These are phyloP conservation scores for Odiellus spinosus DNA, from an alignment of 2,888 invertebrate species.

Conservation along the genomic window DNA sequence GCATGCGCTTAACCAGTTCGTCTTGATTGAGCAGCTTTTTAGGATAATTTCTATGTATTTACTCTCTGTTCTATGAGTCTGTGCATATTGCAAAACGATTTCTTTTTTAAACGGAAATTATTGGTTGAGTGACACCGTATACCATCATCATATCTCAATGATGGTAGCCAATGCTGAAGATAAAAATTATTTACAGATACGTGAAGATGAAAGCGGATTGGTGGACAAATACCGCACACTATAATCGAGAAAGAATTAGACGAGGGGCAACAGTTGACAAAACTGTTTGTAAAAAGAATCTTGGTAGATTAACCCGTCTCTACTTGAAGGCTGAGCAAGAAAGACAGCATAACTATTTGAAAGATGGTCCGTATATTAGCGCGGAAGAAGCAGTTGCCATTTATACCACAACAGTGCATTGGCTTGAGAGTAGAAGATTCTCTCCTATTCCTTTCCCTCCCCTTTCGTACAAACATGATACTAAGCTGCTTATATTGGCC, in stretches of 20 bases:
- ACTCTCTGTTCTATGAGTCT: too few relatives aligned
- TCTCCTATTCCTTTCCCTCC: constrained; percentile 99
- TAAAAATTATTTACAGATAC: too few relatives aligned
- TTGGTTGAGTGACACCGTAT: too few relatives aligned
- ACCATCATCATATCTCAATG: too few relatives aligned
- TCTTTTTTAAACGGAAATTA: too few relatives aligned
- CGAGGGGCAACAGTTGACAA: constrained; percentile 99
- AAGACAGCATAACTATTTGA: constrained; percentile 95
- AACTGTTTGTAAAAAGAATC: constrained; percentile 98
- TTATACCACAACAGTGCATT: constrained; percentile 98
- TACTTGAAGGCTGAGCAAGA: constrained; percentile 97
- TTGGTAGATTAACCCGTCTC: constrained; percentile 88
- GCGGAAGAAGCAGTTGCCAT: constrained; percentile 99
- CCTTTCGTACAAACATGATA: constrained; percentile 98
- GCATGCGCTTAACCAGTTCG: too few relatives aligned
- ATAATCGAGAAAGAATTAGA: constrained; percentile 94
- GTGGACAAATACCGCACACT: constrained; percentile 99
- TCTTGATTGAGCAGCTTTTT: too few relatives aligned
- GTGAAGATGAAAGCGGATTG: constrained; percentile 99
- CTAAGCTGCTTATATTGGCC: constrained; percentile 90
- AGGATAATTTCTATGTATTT: too few relatives aligned
- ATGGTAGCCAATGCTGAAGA: too few relatives aligned
- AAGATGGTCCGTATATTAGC: constrained; percentile 98
- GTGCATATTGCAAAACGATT: too few relatives aligned
- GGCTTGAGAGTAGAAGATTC: constrained; percentile 95